These are phyloP conservation scores for Callyntrura sp. DNA, from an alignment of 2,888 invertebrate species.

Conservation along the genomic window DNA sequence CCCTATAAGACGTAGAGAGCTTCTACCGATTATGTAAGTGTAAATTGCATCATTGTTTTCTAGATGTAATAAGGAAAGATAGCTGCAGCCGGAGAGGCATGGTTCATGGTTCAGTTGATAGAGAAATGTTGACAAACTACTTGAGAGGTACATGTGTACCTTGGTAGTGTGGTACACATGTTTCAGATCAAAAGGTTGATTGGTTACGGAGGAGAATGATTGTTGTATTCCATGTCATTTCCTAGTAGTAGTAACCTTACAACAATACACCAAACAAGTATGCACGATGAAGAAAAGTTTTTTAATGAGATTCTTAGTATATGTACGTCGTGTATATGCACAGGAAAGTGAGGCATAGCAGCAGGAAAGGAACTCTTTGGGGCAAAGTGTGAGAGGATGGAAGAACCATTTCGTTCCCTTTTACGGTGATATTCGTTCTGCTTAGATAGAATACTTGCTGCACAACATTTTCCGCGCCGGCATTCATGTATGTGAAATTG, in stretches of 20 bases:
- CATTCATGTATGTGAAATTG: too few relatives aligned
- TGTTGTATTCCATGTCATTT: constrained; percentile 69
- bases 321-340: background rate
- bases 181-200: constrained; percentile 79
- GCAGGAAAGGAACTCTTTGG: too few relatives aligned
- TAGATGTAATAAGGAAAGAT: background rate
- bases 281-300: constrained; percentile 7
- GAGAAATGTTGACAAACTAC: constrained; percentile 77
- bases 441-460: too few relatives aligned
- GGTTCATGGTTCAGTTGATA: constrained; percentile 57
- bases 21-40: background rate
- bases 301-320: background rate
- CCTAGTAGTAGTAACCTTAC: background rate
- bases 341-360: background rate
- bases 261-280: background rate
- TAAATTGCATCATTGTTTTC: background rate
- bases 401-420: too few relatives aligned
- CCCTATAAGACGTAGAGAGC: too few relatives aligned
- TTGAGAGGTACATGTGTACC: constrained; percentile 79
- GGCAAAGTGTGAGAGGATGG: constrained; percentile 8
- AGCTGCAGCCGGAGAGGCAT: background rate
- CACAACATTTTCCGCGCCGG: too few relatives aligned
- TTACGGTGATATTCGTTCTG: too few relatives aligned
- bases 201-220: constrained; percentile 69
- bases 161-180: constrained; percentile 77